Base-by-base conservation (phyloP, 2,113 vertebrate genomes). In the Taurulus bubalis region DNA sequence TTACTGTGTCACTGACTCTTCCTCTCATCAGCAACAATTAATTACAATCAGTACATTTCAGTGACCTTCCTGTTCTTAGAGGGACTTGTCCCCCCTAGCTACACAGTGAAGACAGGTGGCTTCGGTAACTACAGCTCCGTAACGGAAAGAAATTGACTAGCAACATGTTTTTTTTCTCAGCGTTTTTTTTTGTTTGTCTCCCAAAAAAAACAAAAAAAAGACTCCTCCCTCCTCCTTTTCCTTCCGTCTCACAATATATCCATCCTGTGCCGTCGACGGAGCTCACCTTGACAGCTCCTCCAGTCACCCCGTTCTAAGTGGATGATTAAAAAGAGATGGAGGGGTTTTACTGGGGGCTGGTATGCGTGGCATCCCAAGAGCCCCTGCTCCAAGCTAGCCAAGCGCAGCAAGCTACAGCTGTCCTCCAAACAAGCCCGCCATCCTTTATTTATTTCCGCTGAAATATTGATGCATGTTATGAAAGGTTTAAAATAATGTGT, bases 401-500 rank as follows among this genome's bases (percentile, higher is more conserved):
- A 97, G 97, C 97, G 90, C 95, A 95, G 89, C 83, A 92, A 92
- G 95, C 96, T 97, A 98, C 97, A 99, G 97, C 97, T 99, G 98
- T 99, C 98, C 96, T 97, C 97, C 97, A 97, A 98, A 97, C 97
- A 97, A 96, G 96, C 94, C 96, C 88, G 83, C 96, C 97, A 99
- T 99, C 96, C 97, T 98, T 99, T 99, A 99, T 99, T 99, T 99
- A 99, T 99, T 98, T 99, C 97, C 95, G 95, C 96, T 99, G 96
- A 99, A 99, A 99, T 99, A 99, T 99, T 99, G 96, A 99, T 99
- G 95, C 92, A 91, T 98, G 98, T 99, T 99, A 99, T 99, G 98
- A 99, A 98, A 98, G 98, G 97, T 98, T 99, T 99, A 98, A 98
- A 99, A 99, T 99, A 99, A 99, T 98, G 97, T 96, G 97, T 97